phyloP scores from a whole-genome alignment of 1,140 invertebrate species.

The Asbolus verrucosus region DNA sequence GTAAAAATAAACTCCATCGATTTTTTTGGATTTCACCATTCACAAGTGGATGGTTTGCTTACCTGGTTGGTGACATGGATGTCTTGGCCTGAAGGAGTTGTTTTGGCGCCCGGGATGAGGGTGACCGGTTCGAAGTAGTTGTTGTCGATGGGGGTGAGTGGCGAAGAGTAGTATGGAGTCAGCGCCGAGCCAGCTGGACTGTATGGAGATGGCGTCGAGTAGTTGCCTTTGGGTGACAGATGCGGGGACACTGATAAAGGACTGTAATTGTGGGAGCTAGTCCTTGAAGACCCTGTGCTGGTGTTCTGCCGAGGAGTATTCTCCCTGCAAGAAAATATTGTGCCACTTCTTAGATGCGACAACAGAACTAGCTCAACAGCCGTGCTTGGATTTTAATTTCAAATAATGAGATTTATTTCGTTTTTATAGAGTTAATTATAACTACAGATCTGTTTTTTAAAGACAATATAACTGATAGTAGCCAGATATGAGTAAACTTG shows the following conservation, averaged over 20 bases:
- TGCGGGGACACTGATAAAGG: conserved; percentile 63
- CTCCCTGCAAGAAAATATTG: conserved; percentile 60
- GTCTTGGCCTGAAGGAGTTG: conserved; percentile 49
- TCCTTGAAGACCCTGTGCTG: conserved; percentile 59
- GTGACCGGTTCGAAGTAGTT: conserved; percentile 56
- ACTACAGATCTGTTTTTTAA: too few relatives aligned
- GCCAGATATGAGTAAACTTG: too few relatives aligned
- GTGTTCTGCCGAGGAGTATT: conserved; percentile 54
- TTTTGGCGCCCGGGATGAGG: conserved; percentile 41
- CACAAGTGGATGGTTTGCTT: conserved; percentile 16
- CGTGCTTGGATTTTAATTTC: too few relatives aligned
- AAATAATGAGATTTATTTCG: too few relatives aligned
- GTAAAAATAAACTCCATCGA: conserved; percentile 9
- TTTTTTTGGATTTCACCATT: conserved; percentile 3
- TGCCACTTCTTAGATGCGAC: too few relatives aligned
- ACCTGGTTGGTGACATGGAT: conserved; percentile 63
- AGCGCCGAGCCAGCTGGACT: conserved; percentile 59
- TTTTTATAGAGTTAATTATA: too few relatives aligned
- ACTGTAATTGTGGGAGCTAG: conserved; percentile 62
- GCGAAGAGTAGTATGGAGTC: conserved; percentile 58
- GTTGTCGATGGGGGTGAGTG: conserved; percentile 60
- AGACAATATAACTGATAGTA: too few relatives aligned
- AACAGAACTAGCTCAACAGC: too few relatives aligned
- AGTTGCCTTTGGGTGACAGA: conserved; percentile 58
- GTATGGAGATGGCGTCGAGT: conserved; percentile 48